These are phyloP conservation scores for Trissoscelio sp. DNA, from an alignment of 2,888 invertebrate species.

Conservation along the genomic window DNA sequence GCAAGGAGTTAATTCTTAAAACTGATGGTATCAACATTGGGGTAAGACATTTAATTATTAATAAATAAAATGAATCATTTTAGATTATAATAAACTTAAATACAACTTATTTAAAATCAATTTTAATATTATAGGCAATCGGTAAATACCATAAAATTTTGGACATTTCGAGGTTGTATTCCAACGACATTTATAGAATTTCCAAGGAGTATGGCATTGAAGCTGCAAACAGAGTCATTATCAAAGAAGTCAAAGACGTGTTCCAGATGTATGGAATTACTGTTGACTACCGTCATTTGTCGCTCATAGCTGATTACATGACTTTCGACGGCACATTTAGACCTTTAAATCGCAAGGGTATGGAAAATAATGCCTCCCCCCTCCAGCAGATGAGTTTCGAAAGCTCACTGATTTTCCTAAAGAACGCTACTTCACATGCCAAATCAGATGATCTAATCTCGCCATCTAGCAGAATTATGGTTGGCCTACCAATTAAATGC, in stretches of 20 bases:
- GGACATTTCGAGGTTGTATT: slow-evolving; percentile 92
- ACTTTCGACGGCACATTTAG: slow-evolving; percentile 95
- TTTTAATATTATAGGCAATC: slow-evolving; percentile 87
- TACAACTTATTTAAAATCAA: neutral
- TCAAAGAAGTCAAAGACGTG: slow-evolving; percentile 97
- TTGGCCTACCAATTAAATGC: slow-evolving; percentile 91
- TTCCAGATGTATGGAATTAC: slow-evolving; percentile 98
- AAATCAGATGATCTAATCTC: slow-evolving; percentile 89
- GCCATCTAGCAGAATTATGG: slow-evolving; percentile 94
- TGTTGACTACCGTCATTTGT: slow-evolving; percentile 96
- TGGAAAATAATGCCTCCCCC: slow-evolving; percentile 96
- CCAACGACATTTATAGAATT: slow-evolving; percentile 97
- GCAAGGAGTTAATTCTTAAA: slow-evolving; percentile 88
- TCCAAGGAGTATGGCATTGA: slow-evolving; percentile 97
- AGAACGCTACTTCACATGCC: slow-evolving; percentile 89
- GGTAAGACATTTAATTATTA: slow-evolving; percentile 83
- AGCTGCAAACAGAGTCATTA: slow-evolving; percentile 95
- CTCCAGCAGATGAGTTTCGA: slow-evolving; percentile 99
- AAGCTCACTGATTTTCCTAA: slow-evolving; percentile 93
- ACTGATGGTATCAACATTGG: slow-evolving; percentile 98
- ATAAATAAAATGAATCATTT: no score
- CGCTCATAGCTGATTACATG: slow-evolving; percentile 98
- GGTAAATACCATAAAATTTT: slow-evolving; percentile 91
- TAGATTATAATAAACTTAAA: no score
- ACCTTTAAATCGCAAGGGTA: slow-evolving; percentile 95